Base-by-base conservation (phyloP, 2,888 invertebrate genomes). In the Microctonus aethiopoides region DNA sequence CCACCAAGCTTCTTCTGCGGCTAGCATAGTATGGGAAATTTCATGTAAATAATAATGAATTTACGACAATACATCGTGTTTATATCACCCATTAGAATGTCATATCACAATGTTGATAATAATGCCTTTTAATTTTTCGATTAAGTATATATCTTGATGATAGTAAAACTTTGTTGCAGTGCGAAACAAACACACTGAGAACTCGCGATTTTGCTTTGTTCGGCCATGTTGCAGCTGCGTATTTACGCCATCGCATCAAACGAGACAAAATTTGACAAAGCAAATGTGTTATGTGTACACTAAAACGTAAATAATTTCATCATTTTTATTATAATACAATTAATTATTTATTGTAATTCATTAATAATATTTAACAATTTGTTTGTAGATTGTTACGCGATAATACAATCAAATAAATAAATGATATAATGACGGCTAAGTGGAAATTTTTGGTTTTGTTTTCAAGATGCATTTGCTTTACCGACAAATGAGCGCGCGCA, bases 221-320 rank as follows among this genome's bases (percentile, higher is more conserved):
- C 83, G 74, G 84, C 84, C 83, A 84, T 84, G 81, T 84, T 84
- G 83, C 83, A 84, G 83, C 80, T 84, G 82, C 80, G 80, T 84
- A 83, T 83, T 84, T 82, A 72, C 72, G 68, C 74, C 72, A 74
- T 75, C 57, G 26, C 54, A 54, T 24, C 54, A 24, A 54, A 34
- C 16, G 24, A 24, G 5, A 54, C 22, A 4, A 26, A 22, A n/a
- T n/a, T 54, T 54, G 26, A 54, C 54, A 54, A 54, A 54, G 26
- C 54, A 1, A 11, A 11, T 24, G 9, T 20, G 10, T 20, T 54
- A 26, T 24, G n/a, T 24, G 1, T 7, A 64, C 29, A 13, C 24
- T 16, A 36, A 7, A 57, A 24, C n/a, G n/a, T 57, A 29, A 57
- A 32, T 1, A 57, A 57, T 34, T 32, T 32, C 1, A 34, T 34